Base-by-base conservation (phyloP, 2,888 invertebrate species). In the Dromius quadrimaculatus region DNA sequence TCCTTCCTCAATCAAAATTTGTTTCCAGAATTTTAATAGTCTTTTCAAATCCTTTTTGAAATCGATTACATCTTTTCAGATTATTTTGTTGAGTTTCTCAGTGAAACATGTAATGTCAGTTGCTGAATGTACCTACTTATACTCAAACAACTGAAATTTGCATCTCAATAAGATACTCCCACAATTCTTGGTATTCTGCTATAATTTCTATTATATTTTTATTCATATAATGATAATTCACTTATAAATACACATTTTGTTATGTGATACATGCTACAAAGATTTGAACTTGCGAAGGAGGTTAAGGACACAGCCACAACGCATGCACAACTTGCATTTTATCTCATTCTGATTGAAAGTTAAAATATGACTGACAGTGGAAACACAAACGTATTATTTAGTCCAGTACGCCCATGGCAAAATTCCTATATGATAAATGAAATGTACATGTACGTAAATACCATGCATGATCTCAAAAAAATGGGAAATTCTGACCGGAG, bases 361-460 rank as follows among this genome's bases (percentile, higher is more conserved):
- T 69, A 61, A 69, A 69, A 69, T 69, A 69, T 69, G 69, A 69
- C 59, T 69, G 69, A 69, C 69, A 69, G 69, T 43, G 59, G 59
- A 69, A 61, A 45, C 61, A 34, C 69, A 61, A 69, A 69, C 43
- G 59, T 69, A 69, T 69, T 61, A 69, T 69, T 69, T 69, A 69
- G 45, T n/a, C 59, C 43, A 61, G 61, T 45, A 61, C 43, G 61
- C 69, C 69, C 69, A 54, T 69, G 69, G 69, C 59, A 8, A 20
- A 36, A 61, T 43, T 69, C 41, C 41, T 66, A 54, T 61, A 61
- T 69, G 69, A 69, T 69, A 69, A 69, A 69, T 69, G 69, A 61
- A 69, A 69, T 69, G 28, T 38, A 41, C 41, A 28, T 23, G 13
- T 54, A 54, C 28, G 50, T 54, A 54, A 23, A 54, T 15, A 54